A percentile compares a stretch with the other conserved stretches of the same genome.
These are phyloP conservation scores for Tapirus indicus DNA, from an alignment of 2,797 vertebrate species.

Conservation along the genomic window DNA sequence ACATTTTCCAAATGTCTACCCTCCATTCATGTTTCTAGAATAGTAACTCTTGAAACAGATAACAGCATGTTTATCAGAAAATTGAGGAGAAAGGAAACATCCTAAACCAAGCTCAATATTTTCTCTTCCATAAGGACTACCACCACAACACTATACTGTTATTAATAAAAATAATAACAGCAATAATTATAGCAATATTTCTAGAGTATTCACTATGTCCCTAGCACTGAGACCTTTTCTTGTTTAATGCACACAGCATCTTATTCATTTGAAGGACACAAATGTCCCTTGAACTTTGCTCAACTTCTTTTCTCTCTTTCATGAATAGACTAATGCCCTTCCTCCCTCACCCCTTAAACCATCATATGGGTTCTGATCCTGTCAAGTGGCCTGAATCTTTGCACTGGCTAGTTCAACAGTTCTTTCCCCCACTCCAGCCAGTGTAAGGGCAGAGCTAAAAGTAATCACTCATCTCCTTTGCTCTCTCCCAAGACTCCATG, in stretches of 20 bases:
- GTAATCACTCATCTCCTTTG: neutral
- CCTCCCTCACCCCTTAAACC: neutral
- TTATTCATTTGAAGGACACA: neutral
- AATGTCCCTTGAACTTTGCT: neutral
- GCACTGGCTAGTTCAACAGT: neutral
- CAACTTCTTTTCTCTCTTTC: neutral
- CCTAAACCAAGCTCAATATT: neutral
- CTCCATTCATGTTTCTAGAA: neutral
- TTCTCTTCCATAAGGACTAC: neutral
- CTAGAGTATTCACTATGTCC: neutral
- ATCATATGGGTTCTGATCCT: neutral
- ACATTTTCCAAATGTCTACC: neutral
- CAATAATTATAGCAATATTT: neutral
- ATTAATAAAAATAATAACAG: neutral
- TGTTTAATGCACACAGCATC: neutral
- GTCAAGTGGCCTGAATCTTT: neutral
- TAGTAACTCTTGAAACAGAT: neutral
- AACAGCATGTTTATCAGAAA: neutral
- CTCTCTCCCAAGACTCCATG: neutral
- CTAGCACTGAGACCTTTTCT: neutral
- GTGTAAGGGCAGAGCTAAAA: neutral
- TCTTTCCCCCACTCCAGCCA: neutral
- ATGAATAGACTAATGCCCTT: neutral
- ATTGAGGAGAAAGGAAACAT: neutral
- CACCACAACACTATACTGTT: neutral